Evolutionary conservation across 2,113 vertebrate species (phyloP).

Genomic region (Melozone crissalis): DNA sequence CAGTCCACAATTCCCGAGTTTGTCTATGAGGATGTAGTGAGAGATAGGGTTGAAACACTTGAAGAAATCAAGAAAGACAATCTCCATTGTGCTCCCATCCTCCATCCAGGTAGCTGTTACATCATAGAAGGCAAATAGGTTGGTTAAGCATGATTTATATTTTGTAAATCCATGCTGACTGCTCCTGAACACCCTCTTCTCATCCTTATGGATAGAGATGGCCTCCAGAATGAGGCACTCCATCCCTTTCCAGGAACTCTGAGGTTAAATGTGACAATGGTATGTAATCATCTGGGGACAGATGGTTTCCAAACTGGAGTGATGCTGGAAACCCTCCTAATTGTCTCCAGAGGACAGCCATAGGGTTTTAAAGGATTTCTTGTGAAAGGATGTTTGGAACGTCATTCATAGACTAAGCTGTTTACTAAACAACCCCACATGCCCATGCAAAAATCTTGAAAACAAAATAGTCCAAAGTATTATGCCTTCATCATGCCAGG

Average conservation of each 20-base stretch:
- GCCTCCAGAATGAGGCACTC: neutral
- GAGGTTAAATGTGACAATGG: neutral
- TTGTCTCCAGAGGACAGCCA: neutral
- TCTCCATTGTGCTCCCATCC: neutral
- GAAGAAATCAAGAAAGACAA: neutral
- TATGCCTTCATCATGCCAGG: neutral
- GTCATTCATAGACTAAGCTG: neutral
- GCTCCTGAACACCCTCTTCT: neutral
- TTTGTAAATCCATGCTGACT: neutral
- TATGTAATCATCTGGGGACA: neutral
- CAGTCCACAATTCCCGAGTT: neutral
- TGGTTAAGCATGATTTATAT: neutral
- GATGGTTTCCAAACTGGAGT: neutral
- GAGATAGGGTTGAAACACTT: neutral
- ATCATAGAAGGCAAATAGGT: neutral
- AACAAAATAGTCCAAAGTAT: neutral
- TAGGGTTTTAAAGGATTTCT: neutral
- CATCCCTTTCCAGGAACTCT: neutral
- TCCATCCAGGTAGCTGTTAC: neutral
- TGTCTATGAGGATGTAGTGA: neutral
- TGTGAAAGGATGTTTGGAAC: neutral
- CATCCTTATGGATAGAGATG: neutral
- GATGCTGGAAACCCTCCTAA: neutral
- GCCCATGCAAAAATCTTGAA: neutral
- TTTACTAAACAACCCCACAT: neutral